Evolutionary conservation across 2,113 vertebrate species (phyloP), one percentile per base, ranked within the genome.

Genomic region (Donacobius atricapilla): DNA sequence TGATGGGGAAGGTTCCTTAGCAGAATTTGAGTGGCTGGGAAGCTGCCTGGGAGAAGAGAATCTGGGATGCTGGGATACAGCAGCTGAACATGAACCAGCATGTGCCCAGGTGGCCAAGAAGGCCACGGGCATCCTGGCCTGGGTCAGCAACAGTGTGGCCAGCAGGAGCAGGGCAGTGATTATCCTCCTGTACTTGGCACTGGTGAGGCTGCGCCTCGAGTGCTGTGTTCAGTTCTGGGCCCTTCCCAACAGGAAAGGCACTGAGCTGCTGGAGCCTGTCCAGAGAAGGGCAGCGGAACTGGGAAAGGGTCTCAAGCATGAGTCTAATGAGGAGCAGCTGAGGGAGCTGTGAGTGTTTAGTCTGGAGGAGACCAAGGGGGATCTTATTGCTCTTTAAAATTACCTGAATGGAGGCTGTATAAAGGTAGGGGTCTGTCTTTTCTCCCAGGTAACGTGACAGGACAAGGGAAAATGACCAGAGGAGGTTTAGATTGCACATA

Each of bases 101-200:
- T 47, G 45, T 75, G n/a, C 45, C 53, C 53, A 75, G 28, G 33
- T 21, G 24, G 13, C 51, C 53, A 30, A 10, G 60, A 39, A 60
- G 19, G 7, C 11, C 11, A 9, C 0, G 1, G 53, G 24, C 7
- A 21, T 35, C 61, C 31, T 76, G 61, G 17, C 17, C 31, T 58
- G 31, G 11, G 0, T 31, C 37, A 58, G 44, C 31, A 22, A 1
- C 3, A 5, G 17, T 37, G 44, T 37, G 44, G 21, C 22, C 14
- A 77, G 33, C 33, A 86, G 61, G 53, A 19, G 0, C 44, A 44
- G 63, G 53, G 12, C 30, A 54, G n/a, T 0, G 61, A 31, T 15
- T 20, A 7, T n/a, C 28, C 4, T 2, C 1, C 28, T 53, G 24
- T 44, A 3, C 13, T 45, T 0, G 0, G 15, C 51, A n/a, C 3